Conservation (phyloP, 30 jellyfish, hydroid and myxozoan genomes). For the Aurelia sp. region DNA sequence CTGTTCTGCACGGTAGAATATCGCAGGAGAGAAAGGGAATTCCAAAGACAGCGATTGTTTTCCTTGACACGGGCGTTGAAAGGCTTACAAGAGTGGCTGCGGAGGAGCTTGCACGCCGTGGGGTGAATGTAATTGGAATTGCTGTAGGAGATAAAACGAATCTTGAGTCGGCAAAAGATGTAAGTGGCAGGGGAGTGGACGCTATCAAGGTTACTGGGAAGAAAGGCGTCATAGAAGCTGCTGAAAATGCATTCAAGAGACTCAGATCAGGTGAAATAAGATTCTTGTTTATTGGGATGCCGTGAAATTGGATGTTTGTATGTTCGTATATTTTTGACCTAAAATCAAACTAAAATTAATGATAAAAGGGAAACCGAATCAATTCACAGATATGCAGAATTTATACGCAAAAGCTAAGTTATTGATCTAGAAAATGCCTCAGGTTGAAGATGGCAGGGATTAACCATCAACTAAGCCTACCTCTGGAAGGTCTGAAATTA, state of each 20-base stretch:
- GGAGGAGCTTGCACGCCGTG: slow-evolving; percentile 1
- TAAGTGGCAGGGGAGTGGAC: slow-evolving; percentile 5
- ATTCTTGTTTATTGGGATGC: not conserved
- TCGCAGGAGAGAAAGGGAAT: slow-evolving; percentile 39
- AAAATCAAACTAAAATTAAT: no score
- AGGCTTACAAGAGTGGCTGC: slow-evolving; percentile 30
- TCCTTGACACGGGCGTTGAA: slow-evolving; percentile 23
- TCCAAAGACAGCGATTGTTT: slow-evolving; percentile 26
- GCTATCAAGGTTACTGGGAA: not conserved
- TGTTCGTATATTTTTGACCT: no score
- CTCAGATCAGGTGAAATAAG: not conserved
- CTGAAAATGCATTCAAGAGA: not conserved
- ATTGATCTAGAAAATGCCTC: no score
- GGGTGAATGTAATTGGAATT: slow-evolving; percentile 16
- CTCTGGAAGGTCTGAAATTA: no score
- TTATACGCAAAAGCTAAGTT: no score
- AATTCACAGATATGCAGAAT: no score
- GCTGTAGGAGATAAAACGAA: not conserved
- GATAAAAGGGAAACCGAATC: no score
- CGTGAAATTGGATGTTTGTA: no score
- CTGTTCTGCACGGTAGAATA: not conserved
- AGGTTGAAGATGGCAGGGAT: no score
- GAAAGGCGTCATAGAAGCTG: not conserved
- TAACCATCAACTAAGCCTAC: no score
- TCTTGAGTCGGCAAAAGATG: not conserved